Evolutionary conservation across 2,113 vertebrate genomes (phyloP), one percentile per base, ranked within the genome.

Genomic region (Passer domesticus): DNA sequence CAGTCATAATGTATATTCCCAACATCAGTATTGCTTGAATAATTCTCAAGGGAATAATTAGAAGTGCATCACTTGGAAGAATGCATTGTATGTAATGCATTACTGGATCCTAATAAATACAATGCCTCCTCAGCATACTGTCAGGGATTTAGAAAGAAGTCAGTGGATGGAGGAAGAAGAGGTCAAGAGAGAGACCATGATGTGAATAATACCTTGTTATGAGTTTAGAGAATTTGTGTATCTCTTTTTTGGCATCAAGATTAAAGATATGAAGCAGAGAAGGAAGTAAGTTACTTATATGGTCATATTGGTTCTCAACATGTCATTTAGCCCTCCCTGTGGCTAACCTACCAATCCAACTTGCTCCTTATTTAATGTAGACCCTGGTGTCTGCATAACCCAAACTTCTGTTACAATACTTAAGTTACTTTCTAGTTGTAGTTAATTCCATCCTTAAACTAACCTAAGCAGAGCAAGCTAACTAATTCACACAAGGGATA

Each of bases 41-140:
- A 95, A 93, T 89, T 76, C 76, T 47, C 80, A 59, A 70, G 39
- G 55, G 83, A 87, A 67, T 89, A 87, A 93, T 92, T 91, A 93
- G 66, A 87, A 68, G 24, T 15, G 24, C 49, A 59, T 87, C 86
- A 70, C 60, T 86, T 17, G 46, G 55, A 91, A 33, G 41, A 92
- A 90, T 41, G 33, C 46, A 37, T 60, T n/a, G 63, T 52, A 77
- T 77, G 89, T 63, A 90, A 93, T 43, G 47, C 35, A 43, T 81
- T 94, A 56, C 62, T 68, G 69, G 56, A 84, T 81, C 69, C 76
- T 64, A 75, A 55, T 63, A 94, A 90, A 75, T 52, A 73, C 49
- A 43, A 41, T 3, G 20, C 33, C 33, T 74, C 39, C 55, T 73
- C 68, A 50, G 84, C 41, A 89, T 19, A 20, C 30, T 58, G 66